Base-by-base conservation (phyloP, 2,888 invertebrate species). In the Ichneumoninae sp. region DNA sequence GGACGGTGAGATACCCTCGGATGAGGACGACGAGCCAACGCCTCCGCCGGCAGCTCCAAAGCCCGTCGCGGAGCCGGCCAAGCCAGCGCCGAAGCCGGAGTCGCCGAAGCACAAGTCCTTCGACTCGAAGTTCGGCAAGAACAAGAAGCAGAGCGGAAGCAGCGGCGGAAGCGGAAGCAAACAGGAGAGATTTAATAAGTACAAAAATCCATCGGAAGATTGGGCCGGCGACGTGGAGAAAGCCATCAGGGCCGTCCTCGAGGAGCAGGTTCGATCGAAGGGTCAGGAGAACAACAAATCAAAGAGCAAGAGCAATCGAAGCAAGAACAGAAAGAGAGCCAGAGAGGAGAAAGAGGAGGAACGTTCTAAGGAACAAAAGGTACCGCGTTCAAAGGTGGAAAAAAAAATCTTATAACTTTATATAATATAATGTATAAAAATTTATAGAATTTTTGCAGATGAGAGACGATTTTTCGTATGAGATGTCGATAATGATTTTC, bases 1-100 rank as follows among this genome's bases (percentile, higher is more conserved):
- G 94, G 98, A 98, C 92, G 98, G 98, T 69, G 98, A 98, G 94
- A 97, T 98, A 88, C 97, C 97, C 87, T 95, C 96, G 68, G 95
- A 96, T 88, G 95, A 95, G 71, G 95, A 95, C 86, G 95, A 95
- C 68, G 94, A 94, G 26, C 87, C 90, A n/a, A 81, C 82, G 8
- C 92, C 89, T 33, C 80, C 86, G 89, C 30, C 69, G 16, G 87
- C 88, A 54, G 85, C 88, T 26, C 81, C 90, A 36, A 91, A 90
- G 66, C 81, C 89, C 63, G 68, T 74, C 13, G 75, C 88, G 1
- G 88, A 89, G 36, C 86, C 88, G 73, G 47, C 87, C 78, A 87
- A 89, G 88, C 88, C 77, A 71, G 91, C 90, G 90, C 93, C 87
- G 89, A 93, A 92, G 82, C 89, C 76, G 92, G 95, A 90, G 78